Base-by-base conservation (phyloP, 2,113 vertebrate species). In the Silurus meridionalis region DNA sequence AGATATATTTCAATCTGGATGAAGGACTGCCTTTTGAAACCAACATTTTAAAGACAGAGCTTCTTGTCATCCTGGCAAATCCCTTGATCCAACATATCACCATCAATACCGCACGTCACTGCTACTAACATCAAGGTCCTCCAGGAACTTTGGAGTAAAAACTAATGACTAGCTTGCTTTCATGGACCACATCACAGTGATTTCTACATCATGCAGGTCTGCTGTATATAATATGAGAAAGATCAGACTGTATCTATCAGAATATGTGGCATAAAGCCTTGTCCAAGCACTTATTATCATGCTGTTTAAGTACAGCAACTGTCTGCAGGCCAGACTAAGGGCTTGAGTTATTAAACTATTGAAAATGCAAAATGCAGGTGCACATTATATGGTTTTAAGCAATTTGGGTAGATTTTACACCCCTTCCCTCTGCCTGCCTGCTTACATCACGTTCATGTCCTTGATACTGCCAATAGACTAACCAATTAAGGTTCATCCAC, bases 51-150 rank as follows among this genome's bases (percentile, higher is more conserved):
- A 79, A 79, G 77, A 58, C 77, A 79, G n/a, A 37, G 14, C 14
- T 79, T 58, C 55, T 79, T 79, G 77, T 58, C 55, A 79, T 57
- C 25, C 77, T 37, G 55, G 53, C 53, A 79, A 79, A 58, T 79
- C n/a, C 55, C 77, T 79, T 79, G 55, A 79, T 79, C 52, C 52
- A 78, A 78, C 74, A 78, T 78, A 78, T 78, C 53, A 79, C 53
- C 77, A 28, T 58, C 77, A 79, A 58, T 58, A 79, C 14, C 28
- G 53, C 77, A 79, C 3, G 15, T 79, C 77, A 79, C 37, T 79
- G 55, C 53, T 58, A 19, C 77, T 58, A 79, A 79, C 53, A 58
- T 79, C 55, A 79, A 79, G 55, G 77, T 79, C 53, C 52, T 78
- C 11, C 23, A 15, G 23, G 11, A 78, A 78, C 52, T 78, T 55